Evolutionary conservation across 2,113 vertebrate genomes (phyloP), one percentile per base, ranked within the genome.

Genomic region (Pituophis catenifer): DNA sequence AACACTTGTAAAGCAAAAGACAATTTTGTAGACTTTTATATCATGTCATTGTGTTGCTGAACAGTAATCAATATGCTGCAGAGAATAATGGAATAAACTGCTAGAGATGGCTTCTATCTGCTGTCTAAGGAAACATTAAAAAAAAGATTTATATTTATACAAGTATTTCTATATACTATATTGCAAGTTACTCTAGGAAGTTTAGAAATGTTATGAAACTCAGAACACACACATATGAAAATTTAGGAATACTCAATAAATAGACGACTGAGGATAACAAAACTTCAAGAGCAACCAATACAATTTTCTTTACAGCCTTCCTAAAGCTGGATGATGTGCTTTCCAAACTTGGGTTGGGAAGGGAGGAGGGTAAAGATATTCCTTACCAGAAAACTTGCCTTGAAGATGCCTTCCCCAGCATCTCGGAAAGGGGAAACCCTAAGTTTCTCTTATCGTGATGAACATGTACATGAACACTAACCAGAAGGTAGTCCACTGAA

Each of bases 1-100:
- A 91, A 87, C 44, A 88, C 26, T 94, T 89, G 53, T 0, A 29
- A 88, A 58, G 91, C 23, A 94, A 70, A 62, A 52, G 89, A 90
- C 91, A 88, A 62, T 21, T 17, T 38, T 1, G 0, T 0, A 8
- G 70, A 57, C 44, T 91, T 94, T 55, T 85, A 89, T 29, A 38
- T 92, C 50, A 58, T 90, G 89, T 94, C 75, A 89, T 88, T 9
- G 55, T 0, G 58, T 0, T 1, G 0, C 26, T 57, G 48, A 0
- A 0, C 13, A 44, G 52, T 12, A 75, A 53, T 29, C 65, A 57
- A 11, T 0, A 48, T 44, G 6, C 52, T 88, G 55, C 53, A 38
- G 38, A 26, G 8, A 92, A 23, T 26, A 89, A n/a, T 3, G 86
- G 92, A 38, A 92, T 10, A 10, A 70, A 93, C 24, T 89, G 50